These are phyloP conservation scores for Mesaphorura yosii DNA, from an alignment of 1,140 invertebrate genomes.

Conservation along the genomic window DNA sequence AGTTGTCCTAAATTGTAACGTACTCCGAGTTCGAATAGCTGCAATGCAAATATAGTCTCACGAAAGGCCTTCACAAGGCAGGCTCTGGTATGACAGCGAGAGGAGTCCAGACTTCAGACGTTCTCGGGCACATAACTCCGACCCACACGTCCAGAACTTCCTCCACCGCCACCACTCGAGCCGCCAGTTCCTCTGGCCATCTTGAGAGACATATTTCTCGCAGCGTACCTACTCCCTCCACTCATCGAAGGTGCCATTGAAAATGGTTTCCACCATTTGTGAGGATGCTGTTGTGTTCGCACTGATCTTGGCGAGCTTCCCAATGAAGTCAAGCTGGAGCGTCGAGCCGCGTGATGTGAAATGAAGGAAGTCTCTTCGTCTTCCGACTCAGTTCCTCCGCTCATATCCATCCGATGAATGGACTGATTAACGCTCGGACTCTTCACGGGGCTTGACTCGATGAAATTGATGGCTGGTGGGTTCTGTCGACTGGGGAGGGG, in stretches of 20 bases:
- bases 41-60: too few species aligned
- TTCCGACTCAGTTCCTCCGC: neutral
- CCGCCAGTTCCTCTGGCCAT: neutral
- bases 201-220: neutral
- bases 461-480: neutral
- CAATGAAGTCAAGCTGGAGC: constrained; percentile 24
- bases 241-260: constrained; percentile 20
- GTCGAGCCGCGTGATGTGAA: constrained; percentile 2
- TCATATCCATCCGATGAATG: neutral
- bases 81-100: too few species aligned
- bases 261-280: constrained; percentile 28
- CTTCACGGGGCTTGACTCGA: constrained; percentile 2
- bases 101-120: constrained; percentile 17
- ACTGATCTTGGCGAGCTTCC: neutral
- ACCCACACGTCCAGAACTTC: neutral
- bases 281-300: constrained; percentile 3
- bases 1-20: too few species aligned
- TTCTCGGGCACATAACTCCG: constrained; percentile 26
- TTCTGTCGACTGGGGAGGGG: constrained; percentile 11
- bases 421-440: neutral
- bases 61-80: too few species aligned
- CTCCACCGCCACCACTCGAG: neutral
- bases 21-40: too few species aligned
- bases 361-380: constrained; percentile 4
- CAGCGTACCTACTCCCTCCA: neutral